Evolutionary conservation across 1,140 invertebrate genomes (phyloP).

Genomic region (Fopius arisanus): DNA sequence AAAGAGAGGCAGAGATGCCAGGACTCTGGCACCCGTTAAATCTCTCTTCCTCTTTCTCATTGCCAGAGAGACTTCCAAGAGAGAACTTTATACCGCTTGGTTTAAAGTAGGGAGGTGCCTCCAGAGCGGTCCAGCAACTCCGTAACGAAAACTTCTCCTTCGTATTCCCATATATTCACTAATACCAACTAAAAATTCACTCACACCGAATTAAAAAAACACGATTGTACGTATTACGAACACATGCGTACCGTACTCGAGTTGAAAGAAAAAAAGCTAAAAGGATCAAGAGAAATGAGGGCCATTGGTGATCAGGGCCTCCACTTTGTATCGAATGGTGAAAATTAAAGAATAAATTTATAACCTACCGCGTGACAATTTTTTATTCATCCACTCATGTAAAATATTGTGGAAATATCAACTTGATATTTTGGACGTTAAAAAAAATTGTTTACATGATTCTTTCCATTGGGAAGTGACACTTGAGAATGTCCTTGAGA

Average conservation of each 20-base stretch:
- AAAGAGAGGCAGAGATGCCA: background rate
- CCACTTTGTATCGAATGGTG: background rate
- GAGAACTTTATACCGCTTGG: background rate
- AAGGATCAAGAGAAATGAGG: background rate
- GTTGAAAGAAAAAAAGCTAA: background rate
- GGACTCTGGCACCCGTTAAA: background rate
- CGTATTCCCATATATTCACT: background rate
- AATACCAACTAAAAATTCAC: background rate
- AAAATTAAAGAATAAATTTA: background rate
- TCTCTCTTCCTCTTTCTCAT: background rate
- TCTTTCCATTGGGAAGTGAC: background rate
- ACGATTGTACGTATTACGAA: slow-evolving; percentile 21
- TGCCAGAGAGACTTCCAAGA: background rate
- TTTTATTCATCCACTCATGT: background rate
- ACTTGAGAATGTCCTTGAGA: background rate
- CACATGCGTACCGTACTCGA: background rate
- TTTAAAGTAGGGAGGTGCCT: background rate
- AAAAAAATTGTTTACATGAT: background rate
- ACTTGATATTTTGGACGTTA: background rate
- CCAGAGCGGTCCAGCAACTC: slow-evolving; percentile 21
- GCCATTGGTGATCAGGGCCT: background rate
- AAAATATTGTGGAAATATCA: background rate
- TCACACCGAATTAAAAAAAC: background rate
- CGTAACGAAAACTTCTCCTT: background rate
- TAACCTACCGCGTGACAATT: background rate